These are phyloP conservation scores for Pseudomugil tenellus DNA, from an alignment of 2,797 vertebrate genomes.

Conservation along the genomic window DNA sequence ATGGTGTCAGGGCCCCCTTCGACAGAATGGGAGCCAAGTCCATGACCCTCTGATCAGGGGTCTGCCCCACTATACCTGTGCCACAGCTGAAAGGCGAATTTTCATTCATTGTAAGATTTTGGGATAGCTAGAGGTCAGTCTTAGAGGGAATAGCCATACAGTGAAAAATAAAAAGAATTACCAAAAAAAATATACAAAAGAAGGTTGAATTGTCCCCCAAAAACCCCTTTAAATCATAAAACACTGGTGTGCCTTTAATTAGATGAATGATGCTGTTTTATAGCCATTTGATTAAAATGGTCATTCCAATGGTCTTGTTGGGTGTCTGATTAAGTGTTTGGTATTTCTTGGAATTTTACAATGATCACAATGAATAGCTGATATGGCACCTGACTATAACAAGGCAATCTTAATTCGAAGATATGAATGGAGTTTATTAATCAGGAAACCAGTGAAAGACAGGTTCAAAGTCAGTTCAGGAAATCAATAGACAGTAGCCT, in stretches of 20 bases:
- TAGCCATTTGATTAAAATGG: slow-evolving; percentile 3
- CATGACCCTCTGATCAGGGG: too few species aligned
- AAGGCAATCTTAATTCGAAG: slow-evolving; percentile 31
- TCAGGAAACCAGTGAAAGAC: slow-evolving; percentile 59
- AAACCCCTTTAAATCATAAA: not conserved
- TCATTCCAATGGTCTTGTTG: not conserved
- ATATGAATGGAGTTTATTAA: slow-evolving; percentile 34
- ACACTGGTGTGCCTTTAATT: not conserved
- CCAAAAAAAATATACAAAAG: too few species aligned
- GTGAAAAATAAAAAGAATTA: not conserved
- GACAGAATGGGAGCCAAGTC: too few species aligned
- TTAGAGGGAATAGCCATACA: not conserved
- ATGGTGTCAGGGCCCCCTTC: too few species aligned
- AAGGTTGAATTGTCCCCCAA: too few species aligned
- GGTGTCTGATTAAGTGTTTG: not conserved
- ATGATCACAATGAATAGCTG: slow-evolving; percentile 9
- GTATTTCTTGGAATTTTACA: not conserved
- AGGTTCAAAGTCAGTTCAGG: slow-evolving; percentile 64
- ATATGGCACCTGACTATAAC: slow-evolving; percentile 22
- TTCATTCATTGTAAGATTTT: not conserved
- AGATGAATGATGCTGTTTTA: slow-evolving; percentile 8
- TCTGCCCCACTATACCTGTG: too few species aligned
- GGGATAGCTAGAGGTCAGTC: not conserved
- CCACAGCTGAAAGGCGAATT: too few species aligned
- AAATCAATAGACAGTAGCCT: slow-evolving; percentile 75